Evolutionary conservation across 2,797 vertebrate genomes (phyloP), one percentile per base, ranked within the genome.

Genomic region (Macrochelys suwanniensis): DNA sequence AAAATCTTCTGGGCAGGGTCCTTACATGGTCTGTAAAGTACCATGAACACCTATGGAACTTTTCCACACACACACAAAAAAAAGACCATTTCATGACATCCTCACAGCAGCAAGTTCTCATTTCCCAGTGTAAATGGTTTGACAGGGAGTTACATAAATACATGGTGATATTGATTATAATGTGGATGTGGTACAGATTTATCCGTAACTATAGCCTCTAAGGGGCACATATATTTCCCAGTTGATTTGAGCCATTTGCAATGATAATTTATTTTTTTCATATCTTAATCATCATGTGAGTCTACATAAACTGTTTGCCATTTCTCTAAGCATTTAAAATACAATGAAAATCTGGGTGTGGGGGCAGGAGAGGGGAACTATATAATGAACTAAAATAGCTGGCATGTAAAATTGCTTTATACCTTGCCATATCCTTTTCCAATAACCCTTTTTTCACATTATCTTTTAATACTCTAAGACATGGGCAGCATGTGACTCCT

Each of bases 251-350:
- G 45, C 42, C 71, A 76, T 77, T 77, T 47, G 25, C 74, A 77
- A 17, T 23, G 10, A 42, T 42, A 3, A 42, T 23, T 56, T 56
- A 68, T 81, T 93, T 5, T 5, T 8, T 89, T 92, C 2, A 0
- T 77, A 49, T 53, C 12, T 33, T 71, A 23, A 71, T 1, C 56
- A 4, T 49, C 84, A 68, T 84, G 2, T 86, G 37, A 28, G 89
- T 90, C 90, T 15, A 82, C n/a, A 92, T 83, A 5, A 86, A 85
- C 88, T 79, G 0, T 82, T 94, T 78, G n/a, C 59, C n/a, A 53
- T 88, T 6, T 53, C 17, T 65, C 3, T 2, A 42, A 59, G 33
- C 19, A 84, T 2, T 87, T 61, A 31, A 53, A 85, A 84, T 51
- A 47, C 42, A 42, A 13, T n/a, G 50, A 7, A 1, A 5, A 49